Base-by-base conservation (phyloP, 1,140 invertebrate genomes). In the Zaprionus kolodkinae region DNA sequence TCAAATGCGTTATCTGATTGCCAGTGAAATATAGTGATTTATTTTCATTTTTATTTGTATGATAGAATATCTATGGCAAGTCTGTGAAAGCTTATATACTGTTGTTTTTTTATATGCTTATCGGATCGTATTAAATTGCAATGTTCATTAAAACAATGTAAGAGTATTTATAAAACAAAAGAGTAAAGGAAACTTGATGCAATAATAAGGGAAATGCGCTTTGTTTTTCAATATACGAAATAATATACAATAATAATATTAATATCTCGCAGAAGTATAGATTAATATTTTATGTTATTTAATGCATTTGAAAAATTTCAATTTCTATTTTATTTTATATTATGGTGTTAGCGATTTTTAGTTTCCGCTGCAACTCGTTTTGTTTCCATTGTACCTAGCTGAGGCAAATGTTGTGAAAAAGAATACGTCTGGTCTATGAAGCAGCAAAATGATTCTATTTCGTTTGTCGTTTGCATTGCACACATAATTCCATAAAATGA, bases 401-500 rank as follows among this genome's bases (percentile, higher is more conserved):
- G 66, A n/a, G 64, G 71, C 43, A 75, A 65, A 79, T 79, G 60
- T 70, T 75, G 68, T 61, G 67, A 61, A 76, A 76, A 69, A 65
- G 45, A 66, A 67, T 68, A 50, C 62, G 67, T 59, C 45, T 64
- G 61, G 52, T 67, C 64, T 61, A 54, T 60, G 65, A 40, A 67
- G 71, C 71, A 68, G 66, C 57, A 79, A 78, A 88, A 87, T 88
- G 84, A 87, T 87, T 88, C 84, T 87, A 88, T 84, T 87, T 80
- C 80, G 77, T 66, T 74, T 87, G 80, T 83, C 76, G 71, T 72
- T 79, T 75, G 72, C 67, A 70, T 70, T 85, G 81, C 77, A 62
- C 80, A 88, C 80, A 88, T 88, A 88, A 89, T 89, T 89, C 85
- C 78, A 85, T 83, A 81, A 89, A 88, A 81, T 89, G 84, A 88